Conservation (phyloP, 2,797 vertebrate species). For the Megaceryle alcyon region DNA sequence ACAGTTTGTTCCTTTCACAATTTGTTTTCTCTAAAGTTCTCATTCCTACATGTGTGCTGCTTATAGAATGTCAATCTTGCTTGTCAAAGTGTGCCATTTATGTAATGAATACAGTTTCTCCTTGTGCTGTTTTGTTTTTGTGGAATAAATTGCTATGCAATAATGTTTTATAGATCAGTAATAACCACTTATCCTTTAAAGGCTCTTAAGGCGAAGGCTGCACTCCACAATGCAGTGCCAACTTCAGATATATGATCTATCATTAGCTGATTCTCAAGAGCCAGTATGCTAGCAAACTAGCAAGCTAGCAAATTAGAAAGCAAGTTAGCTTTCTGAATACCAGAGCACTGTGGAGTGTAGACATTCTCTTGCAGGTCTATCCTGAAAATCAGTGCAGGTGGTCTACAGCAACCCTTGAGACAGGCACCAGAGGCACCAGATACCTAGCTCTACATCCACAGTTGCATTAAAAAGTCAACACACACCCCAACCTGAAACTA, state of each 20-base stretch:
- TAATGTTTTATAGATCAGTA: conserved; percentile 41
- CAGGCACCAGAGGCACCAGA: neutral
- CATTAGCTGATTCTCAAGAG: conserved; percentile 25
- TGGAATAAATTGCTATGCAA: conserved; percentile 38
- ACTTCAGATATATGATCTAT: neutral
- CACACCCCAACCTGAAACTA: rapidly evolving
- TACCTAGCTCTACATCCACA: neutral
- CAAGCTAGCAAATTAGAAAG: neutral
- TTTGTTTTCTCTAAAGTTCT: conserved; percentile 47
- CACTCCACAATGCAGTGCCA: conserved; percentile 20
- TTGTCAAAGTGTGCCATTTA: conserved; percentile 25
- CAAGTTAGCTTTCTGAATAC: neutral
- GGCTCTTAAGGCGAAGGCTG: conserved; percentile 19
- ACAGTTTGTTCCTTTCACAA: conserved; percentile 58
- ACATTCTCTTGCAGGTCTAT: neutral
- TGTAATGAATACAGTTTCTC: conserved; percentile 56
- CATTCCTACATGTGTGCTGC: conserved; percentile 33
- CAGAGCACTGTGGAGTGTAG: neutral
- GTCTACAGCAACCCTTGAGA: neutral
- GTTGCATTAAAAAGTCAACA: neutral
- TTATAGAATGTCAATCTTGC: conserved; percentile 48
- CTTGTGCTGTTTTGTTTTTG: conserved; percentile 14
- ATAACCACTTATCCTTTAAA: conserved; percentile 38
- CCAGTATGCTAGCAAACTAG: neutral
- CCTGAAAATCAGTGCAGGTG: neutral